Conservation (phyloP, 2,888 invertebrate genomes). For the Ceraclea dissimilis region DNA sequence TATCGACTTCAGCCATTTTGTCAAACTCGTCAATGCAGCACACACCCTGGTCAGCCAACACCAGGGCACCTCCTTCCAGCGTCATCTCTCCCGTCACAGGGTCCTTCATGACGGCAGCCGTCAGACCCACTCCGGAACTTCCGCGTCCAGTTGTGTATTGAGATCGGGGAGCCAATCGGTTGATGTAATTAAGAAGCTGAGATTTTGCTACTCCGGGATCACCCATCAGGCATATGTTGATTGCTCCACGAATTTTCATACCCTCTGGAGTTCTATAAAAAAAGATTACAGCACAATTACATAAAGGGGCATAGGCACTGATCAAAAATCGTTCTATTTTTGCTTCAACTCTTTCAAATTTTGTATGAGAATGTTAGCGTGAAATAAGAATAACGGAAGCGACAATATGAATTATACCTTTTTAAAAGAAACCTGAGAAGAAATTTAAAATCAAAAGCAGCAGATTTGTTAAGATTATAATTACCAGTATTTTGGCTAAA, state of each 20-base stretch:
- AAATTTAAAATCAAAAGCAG: too few species aligned
- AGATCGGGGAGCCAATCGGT: constrained; percentile 83
- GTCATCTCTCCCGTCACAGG: constrained; percentile 96
- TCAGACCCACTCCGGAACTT: constrained; percentile 96
- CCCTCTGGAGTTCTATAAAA: constrained; percentile 69
- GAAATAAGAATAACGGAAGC: too few species aligned
- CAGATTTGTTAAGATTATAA: too few species aligned
- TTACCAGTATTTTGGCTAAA: too few species aligned
- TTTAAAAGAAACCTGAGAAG: too few species aligned
- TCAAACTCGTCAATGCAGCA: constrained; percentile 99
- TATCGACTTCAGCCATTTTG: constrained; percentile 95
- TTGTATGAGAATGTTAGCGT: too few species aligned
- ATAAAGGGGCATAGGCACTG: background rate
- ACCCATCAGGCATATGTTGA: constrained; percentile 98
- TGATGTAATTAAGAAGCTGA: constrained; percentile 90
- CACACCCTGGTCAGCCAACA: constrained; percentile 92
- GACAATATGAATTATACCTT: too few species aligned
- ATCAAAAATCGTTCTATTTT: too few species aligned
- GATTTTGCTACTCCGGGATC: constrained; percentile 99
- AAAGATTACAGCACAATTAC: constrained; percentile 3
- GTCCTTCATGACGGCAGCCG: constrained; percentile 97
- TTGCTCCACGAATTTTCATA: constrained; percentile 95
- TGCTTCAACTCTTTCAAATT: too few species aligned
- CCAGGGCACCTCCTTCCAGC: constrained; percentile 93
- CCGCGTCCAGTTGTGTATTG: constrained; percentile 94